Evolutionary conservation across 2,113 vertebrate species (phyloP), one percentile per base, ranked within the genome.

Genomic region (Coracopsis vasa): DNA sequence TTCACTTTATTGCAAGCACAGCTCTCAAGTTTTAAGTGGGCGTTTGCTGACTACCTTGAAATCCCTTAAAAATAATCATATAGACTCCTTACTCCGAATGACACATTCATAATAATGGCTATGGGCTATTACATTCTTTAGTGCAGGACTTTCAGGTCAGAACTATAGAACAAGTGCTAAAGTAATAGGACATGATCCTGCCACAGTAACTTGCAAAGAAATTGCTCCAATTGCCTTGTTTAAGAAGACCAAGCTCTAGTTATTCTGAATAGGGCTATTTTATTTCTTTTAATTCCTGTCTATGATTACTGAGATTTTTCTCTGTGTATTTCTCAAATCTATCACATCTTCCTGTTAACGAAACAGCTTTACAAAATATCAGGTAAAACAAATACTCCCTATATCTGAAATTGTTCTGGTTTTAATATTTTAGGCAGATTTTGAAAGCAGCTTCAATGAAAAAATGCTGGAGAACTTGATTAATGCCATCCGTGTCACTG

Each of bases 401-500:
- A 16, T 75, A 60, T 19, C 7, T 81, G 17, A 65, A 72, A 58
- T 44, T 93, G 85, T 71, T 96, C 29, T 71, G 50, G 2, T 86
- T 88, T 80, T 75, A 80, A 60, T 58, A 44, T 83, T 93, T 75
- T 94, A 99, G 99, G 98, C 98, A n/a, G 98, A 99, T 75, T 98
- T 99, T 95, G 98, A 98, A 92, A 96, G 61, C 47, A 94, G 79
- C 39, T 99, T 99, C 95, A 96, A 98, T 86, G 98, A 98, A 90
- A 91, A 95, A 45, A 98, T 95, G 79, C 97, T 99, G 70, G 98
- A 99, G 81, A 97, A 97, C 23, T 94, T 99, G 77, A 98, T 99
- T 48, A 94, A 92, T 82, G 98, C 98, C 53, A 98, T 99, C 93
- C 97, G 98, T 44, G 97, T 98, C 56, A 94, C 98, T 58, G 84